These are phyloP conservation scores for Avahi laniger DNA, from an alignment of 2,797 vertebrate species.

Conservation along the genomic window DNA sequence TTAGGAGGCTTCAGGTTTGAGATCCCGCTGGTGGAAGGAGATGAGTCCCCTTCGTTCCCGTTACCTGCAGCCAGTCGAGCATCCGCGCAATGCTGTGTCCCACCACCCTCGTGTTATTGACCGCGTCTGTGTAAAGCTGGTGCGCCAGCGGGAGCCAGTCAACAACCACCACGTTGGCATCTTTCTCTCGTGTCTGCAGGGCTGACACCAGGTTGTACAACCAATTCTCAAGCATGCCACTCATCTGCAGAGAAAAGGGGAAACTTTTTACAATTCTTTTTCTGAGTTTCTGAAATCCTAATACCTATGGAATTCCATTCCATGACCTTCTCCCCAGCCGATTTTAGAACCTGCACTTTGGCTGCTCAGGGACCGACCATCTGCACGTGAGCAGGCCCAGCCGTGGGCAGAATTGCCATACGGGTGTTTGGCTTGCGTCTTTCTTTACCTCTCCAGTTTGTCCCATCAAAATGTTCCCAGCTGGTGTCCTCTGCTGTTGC, in stretches of 20 bases:
- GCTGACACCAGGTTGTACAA: constrained; percentile 90
- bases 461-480: background rate
- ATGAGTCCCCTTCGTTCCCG: background rate
- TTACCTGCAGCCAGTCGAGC: constrained; percentile 96
- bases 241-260: constrained; percentile 87
- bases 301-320: background rate
- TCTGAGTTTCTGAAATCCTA: background rate
- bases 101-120: constrained; percentile 89
- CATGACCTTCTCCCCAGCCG: background rate
- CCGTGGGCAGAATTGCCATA: background rate
- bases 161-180: constrained; percentile 93
- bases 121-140: constrained; percentile 93
- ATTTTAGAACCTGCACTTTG: background rate
- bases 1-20: background rate
- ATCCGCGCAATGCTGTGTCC: constrained; percentile 89
- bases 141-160: constrained; percentile 94
- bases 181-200: constrained; percentile 88
- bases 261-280: background rate
- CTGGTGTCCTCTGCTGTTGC: background rate
- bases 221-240: constrained; percentile 94
- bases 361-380: background rate
- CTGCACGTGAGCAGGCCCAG: no score
- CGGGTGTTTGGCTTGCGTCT: background rate
- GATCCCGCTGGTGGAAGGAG: background rate
- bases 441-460: background rate